Evolutionary conservation across 1,140 invertebrate species (phyloP), one percentile per base, ranked within the genome.

Genomic region (Atopsyche davidsoni): DNA sequence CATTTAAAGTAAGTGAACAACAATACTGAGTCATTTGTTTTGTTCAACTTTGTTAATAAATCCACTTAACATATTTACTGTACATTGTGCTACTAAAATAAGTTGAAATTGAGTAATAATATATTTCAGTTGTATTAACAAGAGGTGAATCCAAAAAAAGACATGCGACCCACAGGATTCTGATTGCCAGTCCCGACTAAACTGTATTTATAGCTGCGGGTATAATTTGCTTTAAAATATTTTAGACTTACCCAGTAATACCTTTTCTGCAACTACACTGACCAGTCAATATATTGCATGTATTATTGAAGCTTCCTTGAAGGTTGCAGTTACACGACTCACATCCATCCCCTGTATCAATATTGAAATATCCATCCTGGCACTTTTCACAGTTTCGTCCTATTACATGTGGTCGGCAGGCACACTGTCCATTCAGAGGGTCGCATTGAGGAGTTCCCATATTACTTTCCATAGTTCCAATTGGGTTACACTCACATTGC

Each of bases 301-400:
- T 89, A 2, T 79, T 73, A 65, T 93, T 92, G 55, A 79, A 76
- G 2, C 90, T 90, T 4, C 93, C 93, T 57, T 91, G 77, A 0
- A 82, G 68, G 69, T 96, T 86, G 64, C 93, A 96, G 50, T 87
- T 81, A 57, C 93, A 96, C 13, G 82, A 68, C 48, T 84, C 79
- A 64, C 92, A 96, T 4, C 92, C 92, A 65, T 87, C 81, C 2
- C 87, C 87, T 45, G 85, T 89, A 6, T 76, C 69, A 46, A 94
- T 83, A 55, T 93, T 85, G 61, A 80, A 94, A 67, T 82, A 92
- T 1, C 90, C 90, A 41, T 87, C 74, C 64, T 87, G 80, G 64
- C 94, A 98, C 53, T 81, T 77, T 43, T 97, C 88, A 67, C 95
- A 98, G 63, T 91, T 89, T 24, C 77, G 77, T 3, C 93, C 94